Base-by-base conservation (phyloP, 2,113 vertebrate species). In the Talpa occidentalis region DNA sequence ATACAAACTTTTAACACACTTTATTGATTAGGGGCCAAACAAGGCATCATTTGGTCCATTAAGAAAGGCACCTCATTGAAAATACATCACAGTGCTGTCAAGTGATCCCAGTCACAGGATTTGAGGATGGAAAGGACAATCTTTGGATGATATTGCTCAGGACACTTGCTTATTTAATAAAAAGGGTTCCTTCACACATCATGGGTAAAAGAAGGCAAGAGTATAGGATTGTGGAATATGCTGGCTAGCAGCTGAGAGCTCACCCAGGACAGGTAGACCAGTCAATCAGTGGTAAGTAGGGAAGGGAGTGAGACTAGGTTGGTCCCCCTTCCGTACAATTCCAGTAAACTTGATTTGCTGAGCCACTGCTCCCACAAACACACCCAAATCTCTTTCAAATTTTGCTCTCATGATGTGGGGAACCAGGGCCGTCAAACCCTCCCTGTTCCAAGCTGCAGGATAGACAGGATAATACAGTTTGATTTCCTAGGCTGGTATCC, bases 41-140 rank as follows among this genome's bases (percentile, higher is more conserved):
- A 98, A 97, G 98, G 98, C 98, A 98, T 98, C 98, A 98, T 97
- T 98, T 98, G 97, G 98, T 98, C 92, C 95, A 92, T 97, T 97
- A 97, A 97, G 97, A 98, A 98, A 98, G 98, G 98, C 98, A 97
- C 97, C 95, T 97, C 88, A 87, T 94, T 97, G 93, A 94, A 93
- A 91, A 95, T 90, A 94, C 24, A 94, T 94, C 94, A 96, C 93
- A 97, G 95, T 96, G 94, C 83, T 96, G 93, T 85, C 1, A 2
- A 85, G 72, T 93, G 88, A 96, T 94, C 83, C 82, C 94, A 70
- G 90, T 69, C 93, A 95, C 52, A 95, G 87, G 84, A 81, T 84
- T 64, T 82, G 90, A 95, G 81, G 76, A 77, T 54, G 81, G 87
- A 49, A 96, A 93, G 84, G 69, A 74, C 67, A 93, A 78, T 97